A percentile compares a stretch with the other conserved stretches of the same genome.
These are phyloP conservation scores for Hippopotamyrus pictus DNA, from an alignment of 2,797 vertebrate genomes.

Conservation along the genomic window DNA sequence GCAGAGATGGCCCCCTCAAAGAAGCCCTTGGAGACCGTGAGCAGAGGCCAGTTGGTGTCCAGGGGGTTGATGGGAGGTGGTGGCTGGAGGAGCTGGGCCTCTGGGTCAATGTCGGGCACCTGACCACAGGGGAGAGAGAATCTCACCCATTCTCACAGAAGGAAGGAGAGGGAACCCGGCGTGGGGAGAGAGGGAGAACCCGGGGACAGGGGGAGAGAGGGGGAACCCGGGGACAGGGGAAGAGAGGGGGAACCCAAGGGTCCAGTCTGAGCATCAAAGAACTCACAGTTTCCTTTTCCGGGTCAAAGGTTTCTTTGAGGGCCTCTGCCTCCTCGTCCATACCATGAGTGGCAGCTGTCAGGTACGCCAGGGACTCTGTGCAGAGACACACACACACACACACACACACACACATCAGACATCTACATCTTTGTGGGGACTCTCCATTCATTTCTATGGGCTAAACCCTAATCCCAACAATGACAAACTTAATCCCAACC, in stretches of 20 bases:
- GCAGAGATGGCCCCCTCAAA: slow-evolving; percentile 85
- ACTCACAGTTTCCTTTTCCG: slow-evolving; percentile 84
- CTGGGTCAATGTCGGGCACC: slow-evolving; percentile 84
- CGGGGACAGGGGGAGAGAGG: too few species aligned
- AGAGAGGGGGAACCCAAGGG: not conserved
- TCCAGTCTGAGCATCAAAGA: not conserved
- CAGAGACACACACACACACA: not conserved
- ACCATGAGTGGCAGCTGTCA: slow-evolving; percentile 90
- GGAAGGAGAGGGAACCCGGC: not conserved
- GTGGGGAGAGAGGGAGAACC: too few species aligned
- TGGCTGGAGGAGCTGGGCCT: slow-evolving; percentile 84
- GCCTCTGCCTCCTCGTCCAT: slow-evolving; percentile 88
- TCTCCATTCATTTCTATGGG: not conserved
- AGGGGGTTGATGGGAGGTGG: slow-evolving; percentile 89
- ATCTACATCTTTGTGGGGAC: not conserved
- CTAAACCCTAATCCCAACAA: not conserved
- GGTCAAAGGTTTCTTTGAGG: slow-evolving; percentile 85
- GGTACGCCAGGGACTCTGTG: slow-evolving; percentile 89
- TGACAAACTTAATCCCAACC: not conserved
- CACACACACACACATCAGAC: not conserved
- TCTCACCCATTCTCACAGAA: not conserved
- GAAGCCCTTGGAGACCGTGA: slow-evolving; percentile 93
- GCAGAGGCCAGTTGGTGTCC: slow-evolving; percentile 93
- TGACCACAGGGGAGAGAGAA: slow-evolving; percentile 33
- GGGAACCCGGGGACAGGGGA: too few species aligned